Evolutionary conservation across 2,888 invertebrate species (phyloP).

Genomic region (Parnassius smintheus): DNA sequence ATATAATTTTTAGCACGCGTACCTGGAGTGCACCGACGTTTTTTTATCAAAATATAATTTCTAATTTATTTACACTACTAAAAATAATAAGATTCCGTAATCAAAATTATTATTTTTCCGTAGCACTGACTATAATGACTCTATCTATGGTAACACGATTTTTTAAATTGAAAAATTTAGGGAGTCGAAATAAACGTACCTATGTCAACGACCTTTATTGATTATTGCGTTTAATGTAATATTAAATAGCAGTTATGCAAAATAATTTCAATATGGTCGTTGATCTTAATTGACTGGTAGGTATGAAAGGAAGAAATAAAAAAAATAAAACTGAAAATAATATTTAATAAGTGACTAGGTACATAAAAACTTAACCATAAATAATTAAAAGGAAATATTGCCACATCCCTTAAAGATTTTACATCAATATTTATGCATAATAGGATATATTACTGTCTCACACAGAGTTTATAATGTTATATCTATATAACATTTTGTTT

Average conservation of each 20-base stretch:
- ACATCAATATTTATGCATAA: not conserved
- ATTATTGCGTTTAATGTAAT: conserved; percentile 14
- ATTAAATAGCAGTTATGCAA: conserved; percentile 7
- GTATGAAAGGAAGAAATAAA: conserved; percentile 43
- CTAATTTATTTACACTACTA: conserved; percentile 28
- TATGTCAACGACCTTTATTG: conserved; percentile 30
- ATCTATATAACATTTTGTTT: not conserved
- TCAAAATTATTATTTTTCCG: conserved; percentile 30
- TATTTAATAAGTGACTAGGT: conserved; percentile 33
- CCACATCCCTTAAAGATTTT: conserved; percentile 2
- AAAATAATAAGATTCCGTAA: conserved; percentile 28
- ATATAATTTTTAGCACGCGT: too few relatives aligned
- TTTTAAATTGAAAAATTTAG: conserved; percentile 79
- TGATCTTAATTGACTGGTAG: conserved; percentile 74
- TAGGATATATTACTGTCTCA: not conserved
- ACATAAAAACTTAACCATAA: conserved; percentile 5
- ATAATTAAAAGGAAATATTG: conserved; percentile 11
- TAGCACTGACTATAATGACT: conserved; percentile 32
- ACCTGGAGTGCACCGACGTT: too few relatives aligned
- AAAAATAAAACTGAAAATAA: conserved; percentile 46
- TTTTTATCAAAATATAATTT: too few relatives aligned
- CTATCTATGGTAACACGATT: conserved; percentile 42
- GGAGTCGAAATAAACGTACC: conserved; percentile 68
- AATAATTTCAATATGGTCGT: conserved; percentile 26
- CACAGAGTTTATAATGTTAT: not conserved